These are phyloP conservation scores for Coleophora deauratella DNA, from an alignment of 2,888 invertebrate genomes.

Conservation along the genomic window DNA sequence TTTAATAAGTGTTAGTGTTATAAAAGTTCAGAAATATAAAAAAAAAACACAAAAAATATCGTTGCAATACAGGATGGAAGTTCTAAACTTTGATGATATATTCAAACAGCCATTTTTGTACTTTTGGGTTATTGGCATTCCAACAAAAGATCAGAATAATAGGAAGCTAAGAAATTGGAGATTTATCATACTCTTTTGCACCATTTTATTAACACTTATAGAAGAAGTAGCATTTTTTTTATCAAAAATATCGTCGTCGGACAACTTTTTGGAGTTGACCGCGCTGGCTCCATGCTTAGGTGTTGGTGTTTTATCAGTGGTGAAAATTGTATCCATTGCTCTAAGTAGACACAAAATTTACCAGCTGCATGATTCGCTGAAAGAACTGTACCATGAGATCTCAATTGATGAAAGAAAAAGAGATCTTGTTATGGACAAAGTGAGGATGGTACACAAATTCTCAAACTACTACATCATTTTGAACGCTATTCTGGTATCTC, in stretches of 20 bases:
- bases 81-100: constrained; percentile 38
- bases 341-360: constrained; percentile 23
- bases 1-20: no score
- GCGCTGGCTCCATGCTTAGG: constrained; percentile 41
- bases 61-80: constrained; percentile 21
- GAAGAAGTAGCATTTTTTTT: constrained; percentile 34
- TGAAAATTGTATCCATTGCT: constrained; percentile 29
- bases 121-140: constrained; percentile 39
- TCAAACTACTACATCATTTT: constrained; percentile 46
- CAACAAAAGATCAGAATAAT: constrained; percentile 21
- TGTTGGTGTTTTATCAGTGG: constrained; percentile 32
- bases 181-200: no score
- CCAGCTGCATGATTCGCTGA: constrained; percentile 28
- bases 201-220: constrained; percentile 18
- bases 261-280: constrained; percentile 44
- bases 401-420: constrained; percentile 25
- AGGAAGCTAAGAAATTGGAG: constrained; percentile 17
- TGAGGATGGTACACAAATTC: constrained; percentile 32
- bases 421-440: constrained; percentile 27
- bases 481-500: constrained; percentile 40
- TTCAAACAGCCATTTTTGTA: constrained; percentile 38
- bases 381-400: constrained; percentile 28
- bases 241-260: constrained; percentile 34
- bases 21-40: no score
- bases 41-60: no score